A percentile compares a stretch with the other conserved stretches of the same genome.
Conservation (phyloP, 2,888 invertebrate species). For the Tinea semifulvella region DNA sequence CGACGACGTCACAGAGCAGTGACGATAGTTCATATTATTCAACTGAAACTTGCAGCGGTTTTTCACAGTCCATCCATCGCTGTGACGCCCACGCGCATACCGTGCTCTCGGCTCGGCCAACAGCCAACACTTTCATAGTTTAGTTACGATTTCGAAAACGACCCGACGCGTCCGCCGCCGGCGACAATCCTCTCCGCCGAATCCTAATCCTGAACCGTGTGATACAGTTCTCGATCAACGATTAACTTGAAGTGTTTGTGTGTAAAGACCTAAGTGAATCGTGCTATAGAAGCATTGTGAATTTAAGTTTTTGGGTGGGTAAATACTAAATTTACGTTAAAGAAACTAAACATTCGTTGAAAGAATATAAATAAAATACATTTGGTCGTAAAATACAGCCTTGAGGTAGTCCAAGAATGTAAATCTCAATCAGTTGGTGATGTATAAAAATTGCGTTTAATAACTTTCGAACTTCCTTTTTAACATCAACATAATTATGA, state of each 20-base stretch:
- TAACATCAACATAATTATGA: not conserved
- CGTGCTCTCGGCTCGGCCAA: conserved; percentile 49
- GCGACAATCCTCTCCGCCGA: conserved; percentile 52
- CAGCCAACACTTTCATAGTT: conserved; percentile 63
- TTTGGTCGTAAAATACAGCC: not conserved
- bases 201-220: conserved; percentile 18
- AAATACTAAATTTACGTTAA: not conserved
- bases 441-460: not conserved
- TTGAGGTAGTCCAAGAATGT: conserved; percentile 8
- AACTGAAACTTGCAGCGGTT: conserved; percentile 43
- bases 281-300: not conserved
- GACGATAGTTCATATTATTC: conserved; percentile 46
- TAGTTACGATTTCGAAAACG: conserved; percentile 68
- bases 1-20: conserved; percentile 42
- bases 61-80: conserved; percentile 9
- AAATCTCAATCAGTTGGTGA: not conserved
- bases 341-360: not conserved
- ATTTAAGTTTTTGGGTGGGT: conserved; percentile 3
- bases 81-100: conserved; percentile 48
- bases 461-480: not conserved
- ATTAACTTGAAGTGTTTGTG: conserved; percentile 6
- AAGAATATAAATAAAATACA: not conserved
- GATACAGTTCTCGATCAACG: conserved; percentile 28
- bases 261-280: not conserved
- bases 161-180: conserved; percentile 67